These are phyloP conservation scores for Pseudoips prasinana DNA, from an alignment of 2,888 invertebrate species.

Conservation along the genomic window DNA sequence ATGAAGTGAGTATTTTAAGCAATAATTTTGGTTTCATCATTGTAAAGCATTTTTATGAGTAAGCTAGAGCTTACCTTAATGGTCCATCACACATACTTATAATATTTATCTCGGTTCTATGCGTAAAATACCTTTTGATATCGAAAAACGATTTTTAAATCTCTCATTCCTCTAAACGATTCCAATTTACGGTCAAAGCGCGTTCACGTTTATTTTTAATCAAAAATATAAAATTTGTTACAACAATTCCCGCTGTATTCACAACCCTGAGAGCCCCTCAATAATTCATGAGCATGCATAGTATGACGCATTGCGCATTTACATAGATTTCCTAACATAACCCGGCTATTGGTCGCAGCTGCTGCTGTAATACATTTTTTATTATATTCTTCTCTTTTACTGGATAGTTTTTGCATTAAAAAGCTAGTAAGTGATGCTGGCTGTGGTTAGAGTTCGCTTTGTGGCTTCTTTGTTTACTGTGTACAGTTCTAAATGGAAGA, in stretches of 20 bases:
- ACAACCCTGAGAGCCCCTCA: slow-evolving; percentile 36
- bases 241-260: not conserved
- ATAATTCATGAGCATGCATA: slow-evolving; percentile 65
- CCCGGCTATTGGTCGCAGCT: slow-evolving; percentile 56
- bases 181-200: too few species aligned
- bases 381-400: slow-evolving; percentile 47
- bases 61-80: too few species aligned
- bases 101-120: too few species aligned
- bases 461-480: not conserved
- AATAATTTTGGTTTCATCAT: too few species aligned
- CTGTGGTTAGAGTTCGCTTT: slow-evolving; percentile 1
- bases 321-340: slow-evolving; percentile 58
- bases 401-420: slow-evolving; percentile 43
- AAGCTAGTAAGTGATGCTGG: slow-evolving; percentile 1
- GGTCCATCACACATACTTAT: too few species aligned
- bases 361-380: slow-evolving; percentile 60
- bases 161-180: not conserved
- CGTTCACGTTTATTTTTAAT: too few species aligned
- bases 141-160: too few species aligned
- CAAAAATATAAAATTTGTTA: too few species aligned
- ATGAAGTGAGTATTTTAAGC: too few species aligned
- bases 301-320: slow-evolving; percentile 69
- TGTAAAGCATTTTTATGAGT: too few species aligned
- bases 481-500: too few species aligned
- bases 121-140: not conserved